Base-by-base conservation (phyloP, 1,140 invertebrate genomes). In the Scaptomyza montana region DNA sequence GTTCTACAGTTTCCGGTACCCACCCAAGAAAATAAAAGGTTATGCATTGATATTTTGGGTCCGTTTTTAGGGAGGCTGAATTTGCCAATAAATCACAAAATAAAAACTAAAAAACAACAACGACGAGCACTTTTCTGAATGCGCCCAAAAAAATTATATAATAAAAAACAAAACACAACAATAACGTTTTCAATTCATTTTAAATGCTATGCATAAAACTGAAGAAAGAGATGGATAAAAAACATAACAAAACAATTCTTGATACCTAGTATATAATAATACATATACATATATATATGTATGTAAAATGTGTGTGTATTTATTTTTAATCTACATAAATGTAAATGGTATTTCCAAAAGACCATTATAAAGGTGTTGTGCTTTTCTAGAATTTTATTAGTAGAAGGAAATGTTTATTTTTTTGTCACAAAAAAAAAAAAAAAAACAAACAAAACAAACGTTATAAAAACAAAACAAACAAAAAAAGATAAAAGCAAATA, bases 311-410 rank as follows among this genome's bases (percentile, higher is more conserved):
- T 80, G 71, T 89, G 77, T 89, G 82, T 87, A 86, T 87, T 87
- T 82, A 82, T 76, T 86, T 86, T 73, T 77, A 86, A 82, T 86
- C 78, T 75, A 89, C 74, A 75, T 81, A 68, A 62, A 75, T 75
- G 61, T 60, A 71, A 90, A 91, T 91, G 89, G 89, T 90, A 80
- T 91, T 91, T 90, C 74, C 84, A 91, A 91, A 90, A 91, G 79
- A 90, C 89, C 89, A 91, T 91, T 89, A 85, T 90, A 91, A 91
- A 90, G 85, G 89, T 91, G 89, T 91, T 91, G 89, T 91, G 89
- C 89, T 91, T 91, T 91, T 91, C 85, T 91, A 91, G 89, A 91
- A 87, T 91, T 91, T 90, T 89, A 90, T 89, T 87, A 87, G 82
- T 87, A 87, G 84, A 80, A 54, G 66, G 77, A 84, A 87, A 77